Conservation (phyloP, 2,797 vertebrate genomes). For the Aythya fuligula region DNA sequence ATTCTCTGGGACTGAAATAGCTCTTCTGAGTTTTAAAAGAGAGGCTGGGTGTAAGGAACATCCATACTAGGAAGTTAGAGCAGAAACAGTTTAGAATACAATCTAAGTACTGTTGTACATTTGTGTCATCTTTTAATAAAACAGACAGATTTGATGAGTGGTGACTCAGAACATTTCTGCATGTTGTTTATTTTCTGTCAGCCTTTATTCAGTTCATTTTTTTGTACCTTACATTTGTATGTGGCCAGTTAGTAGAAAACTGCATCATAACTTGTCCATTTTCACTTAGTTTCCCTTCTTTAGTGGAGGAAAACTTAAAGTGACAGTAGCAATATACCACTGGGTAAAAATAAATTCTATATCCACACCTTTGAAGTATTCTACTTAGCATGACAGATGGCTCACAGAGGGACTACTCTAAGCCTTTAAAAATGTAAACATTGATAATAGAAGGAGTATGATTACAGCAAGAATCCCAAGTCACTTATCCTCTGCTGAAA, state of each 20-base stretch:
- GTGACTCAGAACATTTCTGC: background rate
- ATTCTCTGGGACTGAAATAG: background rate
- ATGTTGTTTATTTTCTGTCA: background rate
- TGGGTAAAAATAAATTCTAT: background rate
- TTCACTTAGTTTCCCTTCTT: background rate
- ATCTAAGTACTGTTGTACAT: background rate
- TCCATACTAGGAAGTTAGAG: background rate
- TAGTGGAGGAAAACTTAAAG: background rate
- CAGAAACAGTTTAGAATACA: background rate
- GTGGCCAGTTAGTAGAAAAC: background rate
- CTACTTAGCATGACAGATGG: background rate
- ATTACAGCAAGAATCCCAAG: background rate
- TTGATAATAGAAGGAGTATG: background rate
- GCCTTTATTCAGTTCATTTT: background rate
- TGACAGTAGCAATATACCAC: background rate
- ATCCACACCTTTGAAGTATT: background rate
- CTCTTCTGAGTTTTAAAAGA: background rate
- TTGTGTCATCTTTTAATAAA: background rate
- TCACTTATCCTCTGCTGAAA: background rate
- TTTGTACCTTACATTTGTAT: background rate
- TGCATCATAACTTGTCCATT: background rate
- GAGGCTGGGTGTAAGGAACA: background rate
- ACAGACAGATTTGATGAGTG: background rate
- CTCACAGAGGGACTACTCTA: background rate
- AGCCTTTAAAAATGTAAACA: conserved; percentile 18